Evolutionary conservation across 2,113 vertebrate species (phyloP).

Genomic region (Cichladusa arquata): DNA sequence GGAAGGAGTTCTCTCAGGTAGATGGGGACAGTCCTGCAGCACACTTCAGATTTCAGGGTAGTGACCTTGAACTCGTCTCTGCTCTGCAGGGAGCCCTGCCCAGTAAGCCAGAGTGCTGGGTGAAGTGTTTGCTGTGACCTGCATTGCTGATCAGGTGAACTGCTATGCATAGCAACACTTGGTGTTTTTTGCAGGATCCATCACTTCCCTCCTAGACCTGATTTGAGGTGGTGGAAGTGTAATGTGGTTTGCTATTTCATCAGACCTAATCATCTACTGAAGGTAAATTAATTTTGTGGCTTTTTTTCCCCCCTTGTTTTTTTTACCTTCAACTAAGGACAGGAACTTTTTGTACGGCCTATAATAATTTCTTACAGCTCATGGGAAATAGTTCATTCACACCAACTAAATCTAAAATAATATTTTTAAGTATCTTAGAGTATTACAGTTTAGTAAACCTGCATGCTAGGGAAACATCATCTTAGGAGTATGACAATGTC

Average conservation of each 20-base stretch:
- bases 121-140: conserved; percentile 43
- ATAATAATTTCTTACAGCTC: neutral
- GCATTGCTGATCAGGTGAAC: conserved; percentile 25
- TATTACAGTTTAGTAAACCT: neutral
- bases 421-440: neutral
- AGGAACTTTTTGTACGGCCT: neutral
- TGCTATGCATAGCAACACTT: neutral
- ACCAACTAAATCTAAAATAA: neutral
- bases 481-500: neutral
- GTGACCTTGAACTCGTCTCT: neutral
- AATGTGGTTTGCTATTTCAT: neutral
- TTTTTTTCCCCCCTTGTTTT: accelerated
- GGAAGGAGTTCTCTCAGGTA: neutral
- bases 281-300: neutral
- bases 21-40: neutral
- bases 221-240: neutral
- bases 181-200: neutral
- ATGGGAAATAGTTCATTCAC: neutral
- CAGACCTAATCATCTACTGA: neutral
- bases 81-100: neutral
- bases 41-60: neutral
- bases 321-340: neutral
- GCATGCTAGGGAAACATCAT: neutral
- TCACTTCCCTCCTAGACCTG: neutral
- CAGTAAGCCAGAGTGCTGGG: neutral